Conservation (phyloP, 2,888 invertebrate species). For the Apocheima hispidaria region DNA sequence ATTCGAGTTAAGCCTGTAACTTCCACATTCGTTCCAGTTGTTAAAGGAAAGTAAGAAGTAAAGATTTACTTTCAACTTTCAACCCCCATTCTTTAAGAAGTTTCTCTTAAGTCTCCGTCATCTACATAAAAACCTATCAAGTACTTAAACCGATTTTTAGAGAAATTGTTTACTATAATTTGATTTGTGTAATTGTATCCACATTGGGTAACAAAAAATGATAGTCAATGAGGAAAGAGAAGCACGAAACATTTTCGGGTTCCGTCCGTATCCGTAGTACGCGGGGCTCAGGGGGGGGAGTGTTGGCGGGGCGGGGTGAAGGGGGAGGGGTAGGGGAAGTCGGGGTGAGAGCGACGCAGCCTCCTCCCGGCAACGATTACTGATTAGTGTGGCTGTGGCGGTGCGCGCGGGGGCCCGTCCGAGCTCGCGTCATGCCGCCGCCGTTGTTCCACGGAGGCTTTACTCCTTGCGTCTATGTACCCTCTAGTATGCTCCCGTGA, state of each 20-base stretch:
- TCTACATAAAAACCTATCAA: neutral
- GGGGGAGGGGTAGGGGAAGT: slow-evolving; percentile 43
- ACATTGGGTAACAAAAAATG: slow-evolving; percentile 9
- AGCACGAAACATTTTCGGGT: slow-evolving; percentile 50
- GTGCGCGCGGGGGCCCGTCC: slow-evolving; percentile 78
- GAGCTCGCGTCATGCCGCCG: slow-evolving; percentile 69
- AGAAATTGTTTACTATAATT: neutral
- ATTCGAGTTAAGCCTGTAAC: slow-evolving; percentile 27
- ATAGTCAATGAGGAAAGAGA: slow-evolving; percentile 36
- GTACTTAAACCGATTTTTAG: neutral
- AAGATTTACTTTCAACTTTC: slow-evolving; percentile 17
- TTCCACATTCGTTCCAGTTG: slow-evolving; percentile 21
- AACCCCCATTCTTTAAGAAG: slow-evolving; percentile 10
- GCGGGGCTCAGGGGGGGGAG: slow-evolving; percentile 55
- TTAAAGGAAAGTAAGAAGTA: slow-evolving; percentile 12
- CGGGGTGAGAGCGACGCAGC: slow-evolving; percentile 75
- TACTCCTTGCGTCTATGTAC: slow-evolving; percentile 10
- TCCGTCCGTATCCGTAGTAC: slow-evolving; percentile 66
- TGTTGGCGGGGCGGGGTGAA: slow-evolving; percentile 34
- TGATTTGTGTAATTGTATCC: slow-evolving; percentile 5
- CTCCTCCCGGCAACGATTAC: slow-evolving; percentile 86
- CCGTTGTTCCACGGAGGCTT: slow-evolving; percentile 51
- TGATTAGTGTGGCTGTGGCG: slow-evolving; percentile 86
- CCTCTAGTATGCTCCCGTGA: slow-evolving; percentile 13
- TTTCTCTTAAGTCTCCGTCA: neutral